Percentiles rank a stretch among this genome's conserved stretches.
These are phyloP conservation scores for Pocillopora verrucosa DNA, from an alignment of 64 coral and sea anemone species.

Conservation along the genomic window DNA sequence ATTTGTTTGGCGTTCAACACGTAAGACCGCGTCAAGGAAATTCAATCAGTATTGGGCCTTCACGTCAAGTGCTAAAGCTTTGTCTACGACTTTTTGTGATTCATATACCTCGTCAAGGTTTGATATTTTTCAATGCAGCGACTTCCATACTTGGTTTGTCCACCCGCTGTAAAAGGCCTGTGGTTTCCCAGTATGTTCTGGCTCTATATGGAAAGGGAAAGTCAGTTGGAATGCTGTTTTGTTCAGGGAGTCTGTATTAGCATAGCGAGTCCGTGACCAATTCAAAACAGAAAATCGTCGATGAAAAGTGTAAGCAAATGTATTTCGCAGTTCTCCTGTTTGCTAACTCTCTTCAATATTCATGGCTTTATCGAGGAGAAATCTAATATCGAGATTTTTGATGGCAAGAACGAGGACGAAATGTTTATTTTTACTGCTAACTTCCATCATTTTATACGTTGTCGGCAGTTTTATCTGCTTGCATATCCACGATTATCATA, in stretches of 20 bases:
- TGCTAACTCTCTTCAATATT: neutral
- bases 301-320: neutral
- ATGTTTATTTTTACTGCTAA: conserved; percentile 18
- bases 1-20: neutral
- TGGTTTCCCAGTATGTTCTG: conserved; percentile 16
- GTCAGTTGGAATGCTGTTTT: conserved; percentile 8
- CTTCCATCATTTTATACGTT: conserved; percentile 15
- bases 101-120: neutral
- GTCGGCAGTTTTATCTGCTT: conserved; percentile 19
- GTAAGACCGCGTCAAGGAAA: neutral
- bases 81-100: neutral
- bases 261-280: conserved; percentile 2
- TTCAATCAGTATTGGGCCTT: neutral
- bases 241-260: neutral
- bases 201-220: neutral
- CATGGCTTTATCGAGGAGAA: conserved; percentile 32
- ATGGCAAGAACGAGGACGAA: conserved; percentile 35
- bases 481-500: neutral
- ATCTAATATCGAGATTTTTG: conserved; percentile 28
- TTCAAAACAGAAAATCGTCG: neutral
- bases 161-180: conserved; percentile 45
- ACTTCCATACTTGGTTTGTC: neutral
- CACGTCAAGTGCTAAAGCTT: neutral
- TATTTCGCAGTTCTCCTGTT: neutral
- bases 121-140: conserved; percentile 1